These are phyloP conservation scores for Oreotrochilus melanogaster DNA, from an alignment of 2,113 vertebrate genomes.

Conservation along the genomic window DNA sequence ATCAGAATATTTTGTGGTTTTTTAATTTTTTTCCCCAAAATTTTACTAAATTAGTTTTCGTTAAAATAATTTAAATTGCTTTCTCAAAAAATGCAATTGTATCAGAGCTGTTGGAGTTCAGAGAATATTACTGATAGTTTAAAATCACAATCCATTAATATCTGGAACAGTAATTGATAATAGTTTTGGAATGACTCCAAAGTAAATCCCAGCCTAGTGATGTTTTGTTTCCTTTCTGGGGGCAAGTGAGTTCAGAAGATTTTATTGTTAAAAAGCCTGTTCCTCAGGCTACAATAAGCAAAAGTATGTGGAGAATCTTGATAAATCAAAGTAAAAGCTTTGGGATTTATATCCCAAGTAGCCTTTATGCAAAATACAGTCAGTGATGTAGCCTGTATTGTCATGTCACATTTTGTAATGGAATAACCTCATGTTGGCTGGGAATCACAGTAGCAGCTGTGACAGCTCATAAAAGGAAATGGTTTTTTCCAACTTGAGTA, in stretches of 20 bases:
- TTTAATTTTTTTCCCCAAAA: background rate
- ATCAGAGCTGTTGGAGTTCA: background rate
- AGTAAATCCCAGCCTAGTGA: background rate
- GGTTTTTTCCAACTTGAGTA: background rate
- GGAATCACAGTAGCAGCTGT: background rate
- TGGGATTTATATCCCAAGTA: background rate
- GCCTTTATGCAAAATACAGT: background rate
- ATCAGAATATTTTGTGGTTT: background rate
- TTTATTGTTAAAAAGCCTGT: background rate
- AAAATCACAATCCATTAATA: background rate
- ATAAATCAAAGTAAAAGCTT: background rate
- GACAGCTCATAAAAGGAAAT: background rate
- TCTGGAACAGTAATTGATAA: background rate
- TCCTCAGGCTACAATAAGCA: slow-evolving; percentile 11
- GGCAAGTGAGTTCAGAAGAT: slow-evolving; percentile 6
- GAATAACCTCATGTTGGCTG: background rate
- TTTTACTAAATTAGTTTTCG: background rate
- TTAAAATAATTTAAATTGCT: background rate
- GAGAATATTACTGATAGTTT: background rate
- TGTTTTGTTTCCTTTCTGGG: background rate
- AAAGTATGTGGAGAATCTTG: background rate
- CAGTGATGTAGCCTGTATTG: background rate
- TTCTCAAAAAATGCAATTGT: background rate
- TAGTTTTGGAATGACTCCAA: background rate
- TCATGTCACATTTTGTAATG: background rate